A percentile compares a stretch with the other conserved stretches of the same genome.
Conservation (phyloP, 2,888 invertebrate species). For the Drosophila incognita region DNA sequence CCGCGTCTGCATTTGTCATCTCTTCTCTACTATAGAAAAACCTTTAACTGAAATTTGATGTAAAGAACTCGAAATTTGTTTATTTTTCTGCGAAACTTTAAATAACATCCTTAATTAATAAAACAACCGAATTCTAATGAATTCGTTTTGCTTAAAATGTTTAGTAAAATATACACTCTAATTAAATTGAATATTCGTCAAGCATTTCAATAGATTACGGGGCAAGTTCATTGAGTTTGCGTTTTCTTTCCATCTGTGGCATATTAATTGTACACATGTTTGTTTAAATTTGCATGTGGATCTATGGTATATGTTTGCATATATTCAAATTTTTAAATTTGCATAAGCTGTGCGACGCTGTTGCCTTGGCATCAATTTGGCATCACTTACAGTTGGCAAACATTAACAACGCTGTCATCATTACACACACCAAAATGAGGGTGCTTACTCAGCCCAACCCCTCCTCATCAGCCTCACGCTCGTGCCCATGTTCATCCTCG, state of each 20-base stretch:
- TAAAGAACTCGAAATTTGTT: background rate
- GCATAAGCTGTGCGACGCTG: conserved; percentile 42
- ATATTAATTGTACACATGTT: background rate
- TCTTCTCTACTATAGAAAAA: background rate
- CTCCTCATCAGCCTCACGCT: background rate
- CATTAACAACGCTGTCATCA: conserved; percentile 44
- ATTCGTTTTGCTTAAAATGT: background rate
- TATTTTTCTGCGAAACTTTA: background rate
- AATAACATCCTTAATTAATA: background rate
- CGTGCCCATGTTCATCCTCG: background rate
- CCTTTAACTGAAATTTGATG: background rate
- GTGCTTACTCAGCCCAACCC: background rate
- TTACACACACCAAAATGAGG: conserved; percentile 30
- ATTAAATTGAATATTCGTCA: background rate
- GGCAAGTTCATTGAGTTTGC: background rate
- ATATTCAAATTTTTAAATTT: conserved; percentile 47
- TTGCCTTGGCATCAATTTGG: conserved; percentile 75
- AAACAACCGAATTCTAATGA: too few relatives aligned
- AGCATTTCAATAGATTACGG: background rate
- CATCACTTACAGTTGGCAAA: conserved; percentile 69
- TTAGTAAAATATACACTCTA: background rate
- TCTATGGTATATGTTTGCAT: conserved; percentile 15
- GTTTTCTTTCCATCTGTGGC: background rate
- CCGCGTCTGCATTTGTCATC: background rate
- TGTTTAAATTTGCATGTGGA: background rate